Evolutionary conservation across 2,888 invertebrate genomes (phyloP), one percentile per base, ranked within the genome.

Genomic region (Coleophora flavipennella): DNA sequence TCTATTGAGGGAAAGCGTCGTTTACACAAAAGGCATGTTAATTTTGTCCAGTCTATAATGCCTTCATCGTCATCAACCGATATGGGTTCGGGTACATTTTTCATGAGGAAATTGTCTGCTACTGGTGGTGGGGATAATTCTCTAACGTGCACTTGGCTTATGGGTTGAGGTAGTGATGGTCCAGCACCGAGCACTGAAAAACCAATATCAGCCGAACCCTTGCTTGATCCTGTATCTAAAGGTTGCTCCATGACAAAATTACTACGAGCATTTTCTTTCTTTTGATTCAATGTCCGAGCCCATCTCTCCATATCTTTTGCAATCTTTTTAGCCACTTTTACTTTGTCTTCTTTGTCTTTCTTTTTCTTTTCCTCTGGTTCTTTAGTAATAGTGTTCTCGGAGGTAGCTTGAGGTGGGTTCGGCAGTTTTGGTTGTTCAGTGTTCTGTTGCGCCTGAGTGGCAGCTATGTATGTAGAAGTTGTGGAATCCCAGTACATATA

Each of bases 251-350:
- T 79, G 0, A 84, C 80, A 46, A 75, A 55, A 43, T 81, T 83
- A 35, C 72, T 76, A 11, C 72, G 67, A 36, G 84, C 83, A 56
- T 77, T 80, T 73, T 96, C 95, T 68, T 98, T 98, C 79, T 96
- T 96, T 69, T 98, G 97, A 69, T 99, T 99, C 48, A 98, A 81
- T 9, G 95, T 95, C 58, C 98, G 95, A 0, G 99, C 99, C 99
- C 99, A 99, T 40, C 89, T 74, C 47, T 89, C 89, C 89, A 89
- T 89, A 51, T 89, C 92, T 81, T 98, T 98, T 0, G 97, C 97
- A 53, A 98, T 97, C 73, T 97, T 96, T 68, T 98, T 97, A 4
- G 98, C 98, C 9, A 96, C 96, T 79, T 97, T 97, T 0, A 96
- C 97, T 81, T 97, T 97, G 57, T 97, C 97, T 44, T 93, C 94